Evolutionary conservation across 2,113 vertebrate species (phyloP).

Genomic region (Hiodon tergisus): DNA sequence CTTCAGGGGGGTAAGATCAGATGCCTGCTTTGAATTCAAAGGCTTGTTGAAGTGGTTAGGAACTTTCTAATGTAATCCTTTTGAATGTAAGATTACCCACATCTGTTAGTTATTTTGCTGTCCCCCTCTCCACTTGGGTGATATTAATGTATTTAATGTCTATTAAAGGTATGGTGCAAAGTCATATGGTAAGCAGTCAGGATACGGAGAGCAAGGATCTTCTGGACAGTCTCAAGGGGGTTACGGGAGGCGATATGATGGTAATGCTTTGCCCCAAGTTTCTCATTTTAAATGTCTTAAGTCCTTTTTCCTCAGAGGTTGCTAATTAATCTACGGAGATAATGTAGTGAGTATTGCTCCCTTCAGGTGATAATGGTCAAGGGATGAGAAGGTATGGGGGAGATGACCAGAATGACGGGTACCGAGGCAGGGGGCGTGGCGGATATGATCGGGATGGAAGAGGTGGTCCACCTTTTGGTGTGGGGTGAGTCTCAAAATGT

Average conservation of each 20-base stretch:
- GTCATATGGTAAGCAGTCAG: slow-evolving; percentile 30
- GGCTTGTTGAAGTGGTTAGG: too few species aligned
- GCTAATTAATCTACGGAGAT: too few species aligned
- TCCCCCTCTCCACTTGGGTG: too few species aligned
- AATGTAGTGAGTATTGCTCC: background rate
- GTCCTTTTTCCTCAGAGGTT: too few species aligned
- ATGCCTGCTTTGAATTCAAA: too few species aligned
- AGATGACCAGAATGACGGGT: slow-evolving; percentile 52
- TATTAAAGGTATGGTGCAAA: slow-evolving; percentile 53
- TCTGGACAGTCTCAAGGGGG: slow-evolving; percentile 44
- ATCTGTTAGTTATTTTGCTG: too few species aligned
- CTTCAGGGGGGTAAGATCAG: slow-evolving; percentile 52
- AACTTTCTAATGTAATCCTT: too few species aligned
- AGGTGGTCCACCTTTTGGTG: slow-evolving; percentile 59
- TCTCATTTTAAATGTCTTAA: background rate
- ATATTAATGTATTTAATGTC: background rate
- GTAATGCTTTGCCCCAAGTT: slow-evolving; percentile 30
- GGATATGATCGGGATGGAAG: slow-evolving; percentile 43
- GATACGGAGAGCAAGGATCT: slow-evolving; percentile 30
- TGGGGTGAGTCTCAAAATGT: slow-evolving; percentile 71
- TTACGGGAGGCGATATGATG: slow-evolving; percentile 60
- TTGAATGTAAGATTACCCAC: too few species aligned
- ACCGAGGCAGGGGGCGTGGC: slow-evolving; percentile 60
- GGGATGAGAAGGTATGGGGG: slow-evolving; percentile 57
- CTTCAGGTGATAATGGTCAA: slow-evolving; percentile 54